These are phyloP conservation scores for Alexandromys fortis DNA, from an alignment of 2,113 vertebrate genomes.

Conservation along the genomic window DNA sequence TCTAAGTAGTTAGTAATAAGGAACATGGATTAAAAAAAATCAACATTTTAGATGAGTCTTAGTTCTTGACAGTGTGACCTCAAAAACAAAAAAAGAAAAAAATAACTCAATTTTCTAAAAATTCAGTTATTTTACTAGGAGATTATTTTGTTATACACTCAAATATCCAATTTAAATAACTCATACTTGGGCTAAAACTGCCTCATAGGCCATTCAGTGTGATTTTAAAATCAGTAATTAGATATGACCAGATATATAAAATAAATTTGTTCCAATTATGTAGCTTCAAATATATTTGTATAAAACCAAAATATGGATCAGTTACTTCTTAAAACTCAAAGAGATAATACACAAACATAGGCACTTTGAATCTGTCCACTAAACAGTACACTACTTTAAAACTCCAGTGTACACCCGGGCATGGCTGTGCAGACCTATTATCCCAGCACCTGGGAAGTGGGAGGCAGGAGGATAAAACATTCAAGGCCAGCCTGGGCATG, in stretches of 20 bases:
- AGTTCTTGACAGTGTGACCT: slow-evolving; percentile 12
- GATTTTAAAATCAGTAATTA: slow-evolving; percentile 39
- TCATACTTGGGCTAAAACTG: slow-evolving; percentile 31
- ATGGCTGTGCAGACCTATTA: background rate
- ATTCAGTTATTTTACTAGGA: slow-evolving; percentile 34
- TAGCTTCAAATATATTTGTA: background rate
- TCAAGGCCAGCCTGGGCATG: background rate
- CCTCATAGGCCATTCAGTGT: slow-evolving; percentile 1
- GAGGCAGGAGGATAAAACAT: background rate
- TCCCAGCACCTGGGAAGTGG: background rate
- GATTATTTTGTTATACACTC: slow-evolving; percentile 39
- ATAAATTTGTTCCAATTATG: background rate
- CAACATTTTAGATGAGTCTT: slow-evolving; percentile 13
- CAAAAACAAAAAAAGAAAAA: background rate
- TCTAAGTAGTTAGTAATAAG: background rate
- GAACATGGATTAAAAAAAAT: background rate
- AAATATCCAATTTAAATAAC: slow-evolving; percentile 37
- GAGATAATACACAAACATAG: background rate
- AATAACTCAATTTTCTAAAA: background rate
- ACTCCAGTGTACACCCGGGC: background rate
- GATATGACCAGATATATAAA: slow-evolving; percentile 25
- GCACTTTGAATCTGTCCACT: slow-evolving; percentile 15
- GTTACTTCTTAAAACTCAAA: slow-evolving; percentile 47
- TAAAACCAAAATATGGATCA: slow-evolving; percentile 26
- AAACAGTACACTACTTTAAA: slow-evolving; percentile 36